Evolutionary conservation across 2,888 invertebrate species (phyloP).

Genomic region (Lycocerus yunnanus): DNA sequence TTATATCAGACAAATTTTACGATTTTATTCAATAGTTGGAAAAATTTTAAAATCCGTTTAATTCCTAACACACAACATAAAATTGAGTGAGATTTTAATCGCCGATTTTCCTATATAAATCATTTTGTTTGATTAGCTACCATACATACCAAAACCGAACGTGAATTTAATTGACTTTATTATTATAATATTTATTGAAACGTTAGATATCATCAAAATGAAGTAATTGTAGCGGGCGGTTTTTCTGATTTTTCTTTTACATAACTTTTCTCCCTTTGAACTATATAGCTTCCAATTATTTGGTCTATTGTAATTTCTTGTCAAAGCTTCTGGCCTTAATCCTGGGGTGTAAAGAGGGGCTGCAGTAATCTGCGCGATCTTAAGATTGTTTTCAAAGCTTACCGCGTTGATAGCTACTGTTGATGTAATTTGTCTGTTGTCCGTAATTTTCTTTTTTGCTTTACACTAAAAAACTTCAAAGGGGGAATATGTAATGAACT

Average conservation of each 20-base stretch:
- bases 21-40: background rate
- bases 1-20: background rate
- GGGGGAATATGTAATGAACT: conserved; percentile 33
- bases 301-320: conserved; percentile 27
- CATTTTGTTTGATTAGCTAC: background rate
- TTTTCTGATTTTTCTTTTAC: background rate
- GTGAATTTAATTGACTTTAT: background rate
- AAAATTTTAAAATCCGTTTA: background rate
- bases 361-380: conserved; percentile 33
- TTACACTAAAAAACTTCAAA: conserved; percentile 25
- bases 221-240: background rate
- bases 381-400: conserved; percentile 34
- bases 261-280: conserved; percentile 13
- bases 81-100: background rate
- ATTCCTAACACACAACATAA: background rate
- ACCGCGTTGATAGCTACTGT: conserved; percentile 33
- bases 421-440: conserved; percentile 28
- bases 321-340: conserved; percentile 22
- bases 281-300: conserved; percentile 27
- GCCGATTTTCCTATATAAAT: background rate
- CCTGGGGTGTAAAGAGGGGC: conserved; percentile 26
- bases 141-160: no score
- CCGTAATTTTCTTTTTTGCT: conserved; percentile 34
- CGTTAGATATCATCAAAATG: background rate
- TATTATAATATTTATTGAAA: background rate